Evolutionary conservation across 1,140 invertebrate species (phyloP).

Genomic region (Cydia amplana): DNA sequence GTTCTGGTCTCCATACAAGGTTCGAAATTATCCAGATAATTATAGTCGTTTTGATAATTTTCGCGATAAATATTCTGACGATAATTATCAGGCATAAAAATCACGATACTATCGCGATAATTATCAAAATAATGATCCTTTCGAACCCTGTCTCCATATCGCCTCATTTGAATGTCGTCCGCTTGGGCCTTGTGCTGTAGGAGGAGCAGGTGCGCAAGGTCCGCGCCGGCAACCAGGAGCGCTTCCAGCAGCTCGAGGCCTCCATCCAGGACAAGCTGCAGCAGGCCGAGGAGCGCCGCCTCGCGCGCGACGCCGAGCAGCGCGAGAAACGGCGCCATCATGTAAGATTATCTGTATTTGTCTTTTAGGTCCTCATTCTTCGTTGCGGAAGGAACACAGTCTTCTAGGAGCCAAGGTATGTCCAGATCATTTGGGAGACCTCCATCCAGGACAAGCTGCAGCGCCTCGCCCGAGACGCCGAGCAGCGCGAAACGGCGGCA

Average conservation of each 20-base stretch:
- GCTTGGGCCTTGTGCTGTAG: constrained; percentile 63
- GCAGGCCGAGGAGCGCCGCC: constrained; percentile 84
- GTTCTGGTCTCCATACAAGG: no score
- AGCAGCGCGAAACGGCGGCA: constrained; percentile 87
- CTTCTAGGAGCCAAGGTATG: no score
- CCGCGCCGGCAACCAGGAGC: constrained; percentile 82
- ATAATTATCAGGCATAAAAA: no score
- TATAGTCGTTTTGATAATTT: no score
- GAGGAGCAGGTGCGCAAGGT: constrained; percentile 87
- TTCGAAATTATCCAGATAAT: no score
- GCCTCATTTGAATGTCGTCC: constrained; percentile 15
- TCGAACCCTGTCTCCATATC: no score
- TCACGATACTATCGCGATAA: no score
- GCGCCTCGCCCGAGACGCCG: constrained; percentile 85
- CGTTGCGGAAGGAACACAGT: no score
- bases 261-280: constrained; percentile 87
- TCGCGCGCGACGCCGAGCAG: constrained; percentile 85
- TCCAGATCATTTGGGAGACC: background rate
- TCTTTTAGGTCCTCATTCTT: background rate
- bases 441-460: background rate
- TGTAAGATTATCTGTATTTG: constrained; percentile 80
- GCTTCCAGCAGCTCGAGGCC: constrained; percentile 83
- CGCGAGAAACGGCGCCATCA: constrained; percentile 87
- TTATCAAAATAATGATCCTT: no score
- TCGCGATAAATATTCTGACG: no score